Conservation (phyloP, 2,113 vertebrate genomes). For the Dasyornis broadbenti region DNA sequence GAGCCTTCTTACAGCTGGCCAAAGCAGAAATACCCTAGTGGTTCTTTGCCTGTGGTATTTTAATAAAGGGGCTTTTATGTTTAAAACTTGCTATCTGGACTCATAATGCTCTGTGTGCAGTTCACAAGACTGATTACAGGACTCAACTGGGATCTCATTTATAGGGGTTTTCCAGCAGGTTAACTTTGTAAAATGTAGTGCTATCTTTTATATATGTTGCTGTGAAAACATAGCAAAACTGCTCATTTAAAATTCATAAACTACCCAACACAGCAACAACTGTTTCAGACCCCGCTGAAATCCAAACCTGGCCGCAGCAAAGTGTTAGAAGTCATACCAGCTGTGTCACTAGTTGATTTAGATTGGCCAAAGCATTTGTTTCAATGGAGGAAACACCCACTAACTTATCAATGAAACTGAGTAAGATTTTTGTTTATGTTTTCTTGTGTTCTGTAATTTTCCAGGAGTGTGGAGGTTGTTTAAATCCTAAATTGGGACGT, state of each 20-base stretch:
- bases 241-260: not conserved
- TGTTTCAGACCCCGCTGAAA: not conserved
- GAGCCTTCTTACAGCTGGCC: not conserved
- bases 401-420: accelerated
- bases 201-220: not conserved
- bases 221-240: not conserved
- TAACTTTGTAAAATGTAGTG: not conserved
- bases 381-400: not conserved
- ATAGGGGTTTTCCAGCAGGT: not conserved
- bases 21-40: not conserved
- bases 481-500: not conserved
- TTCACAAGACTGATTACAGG: not conserved
- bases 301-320: not conserved
- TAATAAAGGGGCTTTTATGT: not conserved
- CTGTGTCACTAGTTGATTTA: not conserved
- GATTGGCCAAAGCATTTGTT: not conserved
- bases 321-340: not conserved
- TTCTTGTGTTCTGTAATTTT: not conserved
- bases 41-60: not conserved
- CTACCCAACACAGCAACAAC: not conserved
- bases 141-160: not conserved
- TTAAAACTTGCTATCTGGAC: not conserved
- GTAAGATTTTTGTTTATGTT: not conserved
- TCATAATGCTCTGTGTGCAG: not conserved
- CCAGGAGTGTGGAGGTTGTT: not conserved